Conservation (phyloP, 1,140 invertebrate genomes). For the Bilobella aurantiaca region DNA sequence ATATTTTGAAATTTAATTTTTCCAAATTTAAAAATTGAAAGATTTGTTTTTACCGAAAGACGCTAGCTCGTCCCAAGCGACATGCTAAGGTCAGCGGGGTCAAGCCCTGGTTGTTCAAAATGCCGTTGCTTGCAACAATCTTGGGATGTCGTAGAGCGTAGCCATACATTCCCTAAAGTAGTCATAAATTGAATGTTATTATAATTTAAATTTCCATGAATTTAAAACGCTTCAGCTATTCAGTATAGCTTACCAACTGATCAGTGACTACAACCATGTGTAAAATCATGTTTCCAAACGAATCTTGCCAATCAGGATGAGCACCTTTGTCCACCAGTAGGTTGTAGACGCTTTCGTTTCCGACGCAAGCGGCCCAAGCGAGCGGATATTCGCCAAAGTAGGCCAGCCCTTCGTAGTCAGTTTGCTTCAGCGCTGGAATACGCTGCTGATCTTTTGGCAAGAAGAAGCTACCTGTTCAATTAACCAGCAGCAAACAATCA, state of each 20-base stretch:
- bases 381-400: constrained; percentile 93
- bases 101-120: constrained; percentile 75
- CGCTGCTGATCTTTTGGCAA: constrained; percentile 80
- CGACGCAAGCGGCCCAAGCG: constrained; percentile 91
- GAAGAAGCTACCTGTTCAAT: constrained; percentile 69
- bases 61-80: constrained; percentile 84
- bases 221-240: no score
- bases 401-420: constrained; percentile 88
- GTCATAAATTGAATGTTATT: not conserved
- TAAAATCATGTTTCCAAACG: constrained; percentile 88
- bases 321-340: constrained; percentile 75
- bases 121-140: constrained; percentile 78
- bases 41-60: constrained; percentile 51
- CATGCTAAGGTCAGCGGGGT: constrained; percentile 92
- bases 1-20: not conserved
- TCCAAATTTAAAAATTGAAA: not conserved
- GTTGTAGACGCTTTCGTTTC: constrained; percentile 96
- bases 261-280: constrained; percentile 98
- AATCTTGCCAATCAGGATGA: constrained; percentile 82
- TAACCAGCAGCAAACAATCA: no score
- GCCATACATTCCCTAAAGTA: constrained; percentile 85
- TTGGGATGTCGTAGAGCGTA: constrained; percentile 91
- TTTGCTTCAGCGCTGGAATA: constrained; percentile 57
- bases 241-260: constrained; percentile 73
- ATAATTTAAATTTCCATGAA: no score